Base-by-base conservation (phyloP, 2,113 vertebrate genomes). In the Lota lota region DNA sequence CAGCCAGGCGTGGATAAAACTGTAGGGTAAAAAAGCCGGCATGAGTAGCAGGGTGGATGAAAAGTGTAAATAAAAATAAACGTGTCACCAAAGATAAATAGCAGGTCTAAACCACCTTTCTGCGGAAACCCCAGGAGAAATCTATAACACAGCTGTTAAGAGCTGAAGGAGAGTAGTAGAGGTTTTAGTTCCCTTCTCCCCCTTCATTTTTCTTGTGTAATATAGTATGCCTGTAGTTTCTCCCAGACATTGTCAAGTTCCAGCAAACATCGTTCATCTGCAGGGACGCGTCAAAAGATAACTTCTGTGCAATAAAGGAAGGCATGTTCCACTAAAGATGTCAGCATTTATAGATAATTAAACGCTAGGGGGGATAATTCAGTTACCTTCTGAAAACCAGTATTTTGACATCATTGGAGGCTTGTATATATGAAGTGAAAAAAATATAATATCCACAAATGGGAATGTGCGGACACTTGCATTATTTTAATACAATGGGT, bases 21-120 rank as follows among this genome's bases (percentile, higher is more conserved):
- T 75, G 77, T 59, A 68, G 66, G 22, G 36, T 54, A 50, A 66
- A 78, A 74, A 70, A 70, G 69, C 66, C 0, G 14, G 60, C 40
- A 8, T 47, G 40, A 47, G 40, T 47, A 47, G 40, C 40, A 47
- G 40, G 40, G 10, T 14, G 40, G 40, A 79, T 59, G 56, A 60
- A 73, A 73, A 70, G 73, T 69, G 66, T 83, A 85, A 79, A 84
- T 85, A 85, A 80, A 88, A 86, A 87, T 88, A 88, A 88, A 86
- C 70, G 68, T 76, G 80, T 86, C 88, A 80, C 33, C 61, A 64
- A 80, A 88, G 86, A 92, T 83, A 71, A 91, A 91, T 88, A 67
- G 80, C 73, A 40, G 75, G 33, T 63, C 69, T 2, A 59, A 67
- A 69, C 66, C 75, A 83, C 84, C 82, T 86, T 83, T 87, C 78